A percentile compares a stretch with the other conserved stretches of the same genome.
Conservation (phyloP, 2,888 invertebrate species). For the Anthophora plumipes region DNA sequence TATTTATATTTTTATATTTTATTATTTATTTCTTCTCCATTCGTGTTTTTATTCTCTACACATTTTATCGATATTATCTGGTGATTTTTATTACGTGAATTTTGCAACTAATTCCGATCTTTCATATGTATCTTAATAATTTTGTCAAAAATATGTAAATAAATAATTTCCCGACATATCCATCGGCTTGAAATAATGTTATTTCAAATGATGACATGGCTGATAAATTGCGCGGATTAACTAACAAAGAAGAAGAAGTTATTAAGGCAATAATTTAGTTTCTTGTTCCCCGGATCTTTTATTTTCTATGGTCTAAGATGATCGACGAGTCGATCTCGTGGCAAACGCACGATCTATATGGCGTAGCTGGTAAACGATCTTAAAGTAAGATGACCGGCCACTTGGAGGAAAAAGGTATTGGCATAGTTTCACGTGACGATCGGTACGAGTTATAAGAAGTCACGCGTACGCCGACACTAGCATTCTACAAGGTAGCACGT, state of each 20-base stretch:
- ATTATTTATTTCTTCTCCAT: no score
- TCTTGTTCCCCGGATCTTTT: neutral
- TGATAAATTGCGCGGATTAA: slow-evolving; percentile 6
- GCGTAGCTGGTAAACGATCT: neutral
- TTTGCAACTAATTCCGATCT: no score
- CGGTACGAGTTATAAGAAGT: slow-evolving; percentile 26
- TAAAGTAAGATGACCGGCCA: slow-evolving; percentile 12
- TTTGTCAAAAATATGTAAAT: no score
- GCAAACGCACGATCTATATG: neutral
- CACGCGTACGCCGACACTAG: slow-evolving; percentile 7
- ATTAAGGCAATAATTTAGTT: slow-evolving; percentile 26
- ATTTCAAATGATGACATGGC: slow-evolving; percentile 24
- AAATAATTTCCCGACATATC: slow-evolving; percentile 19
- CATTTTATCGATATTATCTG: no score
- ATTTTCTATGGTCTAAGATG: slow-evolving; percentile 8
- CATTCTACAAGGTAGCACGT: slow-evolving; percentile 33
- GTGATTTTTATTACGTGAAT: no score
- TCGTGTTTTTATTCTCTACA: no score
- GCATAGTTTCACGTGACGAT: slow-evolving; percentile 57
- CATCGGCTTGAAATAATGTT: slow-evolving; percentile 15
- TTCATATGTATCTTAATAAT: no score
- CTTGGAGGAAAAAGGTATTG: slow-evolving; percentile 40
- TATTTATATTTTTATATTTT: no score
- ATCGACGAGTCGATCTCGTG: slow-evolving; percentile 5
- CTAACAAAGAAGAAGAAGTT: slow-evolving; percentile 9